Conservation (phyloP, 2,888 invertebrate genomes). For the Metellina segmentata region DNA sequence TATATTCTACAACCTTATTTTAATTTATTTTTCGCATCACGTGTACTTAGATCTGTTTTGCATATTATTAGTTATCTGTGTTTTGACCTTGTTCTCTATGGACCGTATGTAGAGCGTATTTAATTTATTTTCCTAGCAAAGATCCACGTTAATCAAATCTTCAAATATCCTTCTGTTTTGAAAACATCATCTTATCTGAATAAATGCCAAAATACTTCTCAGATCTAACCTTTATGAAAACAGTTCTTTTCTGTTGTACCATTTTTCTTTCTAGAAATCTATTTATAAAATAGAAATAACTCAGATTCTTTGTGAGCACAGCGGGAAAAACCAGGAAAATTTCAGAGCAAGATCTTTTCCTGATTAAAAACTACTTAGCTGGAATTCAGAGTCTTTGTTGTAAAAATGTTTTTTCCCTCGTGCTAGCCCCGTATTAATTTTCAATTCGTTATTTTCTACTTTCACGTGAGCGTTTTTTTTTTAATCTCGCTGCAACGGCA, state of each 20-base stretch:
- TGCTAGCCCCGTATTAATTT: constrained; percentile 7
- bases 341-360: background rate
- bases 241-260: background rate
- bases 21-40: too few relatives aligned
- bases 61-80: too few relatives aligned
- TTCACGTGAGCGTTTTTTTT: background rate
- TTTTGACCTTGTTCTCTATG: too few relatives aligned
- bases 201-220: background rate
- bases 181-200: background rate
- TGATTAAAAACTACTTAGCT: constrained; percentile 42
- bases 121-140: background rate
- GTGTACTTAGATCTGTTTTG: too few relatives aligned
- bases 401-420: background rate
- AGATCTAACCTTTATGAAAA: background rate
- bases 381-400: constrained; percentile 21
- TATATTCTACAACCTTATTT: too few relatives aligned
- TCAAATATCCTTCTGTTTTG: background rate
- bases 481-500: background rate
- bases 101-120: too few relatives aligned
- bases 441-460: constrained; percentile 31
- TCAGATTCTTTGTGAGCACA: background rate
- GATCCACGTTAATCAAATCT: background rate
- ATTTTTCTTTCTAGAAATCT: background rate
- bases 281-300: background rate
- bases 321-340: background rate